Percentiles rank a stretch among this genome's conserved stretches.
Conservation (phyloP, 1,140 invertebrate genomes). For the Hyposmocoma kahamanoa region DNA sequence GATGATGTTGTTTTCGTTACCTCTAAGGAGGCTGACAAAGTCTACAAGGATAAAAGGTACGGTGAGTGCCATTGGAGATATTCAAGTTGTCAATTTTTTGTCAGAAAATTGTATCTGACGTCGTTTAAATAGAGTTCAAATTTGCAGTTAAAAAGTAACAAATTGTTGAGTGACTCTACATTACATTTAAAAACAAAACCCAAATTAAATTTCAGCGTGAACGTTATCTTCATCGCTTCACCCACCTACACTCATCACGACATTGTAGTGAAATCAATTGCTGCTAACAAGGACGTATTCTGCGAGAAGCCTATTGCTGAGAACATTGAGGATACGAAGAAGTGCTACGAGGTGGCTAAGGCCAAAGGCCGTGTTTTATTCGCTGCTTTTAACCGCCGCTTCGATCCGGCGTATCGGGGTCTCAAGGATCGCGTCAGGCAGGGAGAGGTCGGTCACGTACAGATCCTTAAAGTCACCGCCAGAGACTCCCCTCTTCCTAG, state of each 20-base stretch:
- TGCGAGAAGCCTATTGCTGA: constrained; percentile 84
- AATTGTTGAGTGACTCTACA: no score
- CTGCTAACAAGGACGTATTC: constrained; percentile 78
- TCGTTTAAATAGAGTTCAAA: no score
- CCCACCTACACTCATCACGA: constrained; percentile 78
- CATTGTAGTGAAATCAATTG: constrained; percentile 75
- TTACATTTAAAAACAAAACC: background rate
- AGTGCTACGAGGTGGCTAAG: constrained; percentile 77
- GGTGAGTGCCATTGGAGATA: no score
- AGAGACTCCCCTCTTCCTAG: constrained; percentile 78
- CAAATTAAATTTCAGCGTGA: constrained; percentile 72
- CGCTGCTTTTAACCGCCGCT: constrained; percentile 81
- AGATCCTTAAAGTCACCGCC: constrained; percentile 77
- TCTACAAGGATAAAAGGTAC: constrained; percentile 76
- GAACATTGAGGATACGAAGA: constrained; percentile 65
- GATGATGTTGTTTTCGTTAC: constrained; percentile 66
- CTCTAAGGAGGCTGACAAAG: constrained; percentile 68
- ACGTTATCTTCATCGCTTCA: constrained; percentile 75
- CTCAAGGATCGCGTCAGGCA: constrained; percentile 70
- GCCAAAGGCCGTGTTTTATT: constrained; percentile 75
- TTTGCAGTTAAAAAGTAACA: background rate
- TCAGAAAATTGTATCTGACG: no score
- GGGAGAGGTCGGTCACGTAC: constrained; percentile 78
- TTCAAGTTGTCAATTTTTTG: no score
- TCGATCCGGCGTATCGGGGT: constrained; percentile 77